Conservation (phyloP, 2,797 vertebrate species). For the Myiotriccus ornatus region DNA sequence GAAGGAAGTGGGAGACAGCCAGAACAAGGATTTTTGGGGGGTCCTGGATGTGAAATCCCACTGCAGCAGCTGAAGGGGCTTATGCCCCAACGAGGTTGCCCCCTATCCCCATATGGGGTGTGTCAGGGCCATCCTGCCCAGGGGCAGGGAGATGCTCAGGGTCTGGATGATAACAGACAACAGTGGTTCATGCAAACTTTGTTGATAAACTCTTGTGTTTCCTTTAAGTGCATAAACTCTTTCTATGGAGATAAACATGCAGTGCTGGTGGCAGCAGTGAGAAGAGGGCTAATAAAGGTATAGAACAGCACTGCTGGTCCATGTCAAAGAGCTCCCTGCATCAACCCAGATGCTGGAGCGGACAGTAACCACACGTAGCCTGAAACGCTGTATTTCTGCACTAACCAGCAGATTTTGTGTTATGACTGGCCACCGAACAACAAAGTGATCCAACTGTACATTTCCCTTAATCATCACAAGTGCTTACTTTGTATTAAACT, state of each 20-base stretch:
- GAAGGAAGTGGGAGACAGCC: background rate
- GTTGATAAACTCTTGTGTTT: background rate
- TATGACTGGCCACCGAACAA: slow-evolving; percentile 61
- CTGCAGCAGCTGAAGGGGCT: background rate
- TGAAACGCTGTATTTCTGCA: background rate
- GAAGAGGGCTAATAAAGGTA: background rate
- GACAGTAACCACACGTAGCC: background rate
- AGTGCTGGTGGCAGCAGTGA: accelerated
- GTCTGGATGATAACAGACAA: no score
- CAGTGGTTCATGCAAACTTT: accelerated
- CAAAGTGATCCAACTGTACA: slow-evolving; percentile 28
- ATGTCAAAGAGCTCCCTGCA: background rate
- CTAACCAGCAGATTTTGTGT: slow-evolving; percentile 56
- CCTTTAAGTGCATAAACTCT: background rate
- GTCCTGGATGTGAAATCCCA: accelerated
- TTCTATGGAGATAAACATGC: accelerated
- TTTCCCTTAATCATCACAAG: slow-evolving; percentile 61
- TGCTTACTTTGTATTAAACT: slow-evolving; percentile 59
- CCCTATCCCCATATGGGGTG: no score
- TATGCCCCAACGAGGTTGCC: accelerated
- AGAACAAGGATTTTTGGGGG: background rate
- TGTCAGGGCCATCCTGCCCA: accelerated
- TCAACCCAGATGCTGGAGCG: slow-evolving; percentile 14
- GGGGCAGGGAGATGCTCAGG: background rate
- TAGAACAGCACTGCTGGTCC: background rate